Evolutionary conservation across 2,797 vertebrate species (phyloP), one percentile per base, ranked within the genome.

Genomic region (Knipowitschia caucasica): DNA sequence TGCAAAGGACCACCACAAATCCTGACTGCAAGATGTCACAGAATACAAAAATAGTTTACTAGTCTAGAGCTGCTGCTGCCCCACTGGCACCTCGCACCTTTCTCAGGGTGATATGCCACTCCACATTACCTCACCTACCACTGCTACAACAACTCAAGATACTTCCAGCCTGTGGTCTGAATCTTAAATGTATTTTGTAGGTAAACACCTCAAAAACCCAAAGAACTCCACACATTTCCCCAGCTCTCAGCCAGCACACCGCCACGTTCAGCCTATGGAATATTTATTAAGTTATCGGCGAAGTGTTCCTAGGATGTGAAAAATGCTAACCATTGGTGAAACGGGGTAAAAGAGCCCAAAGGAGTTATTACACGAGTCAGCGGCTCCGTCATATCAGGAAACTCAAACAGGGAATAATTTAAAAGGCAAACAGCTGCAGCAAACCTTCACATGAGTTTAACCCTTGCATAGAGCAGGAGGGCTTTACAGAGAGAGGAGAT

Each of bases 311-410:
- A 25, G 62, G 50, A 69, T 59, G 71, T 77, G 71, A 76, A 80
- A 80, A 83, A 76, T 73, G 73, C 77, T 73, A 68, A 73, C 56
- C 56, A 18, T 30, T 73, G 65, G 53, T 77, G 73, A 77, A 82
- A 74, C 54, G 29, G 73, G 52, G 64, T 59, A 53, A 76, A 65
- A 62, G 58, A 77, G 45, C 72, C 60, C 63, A 73, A 71, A 85
- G 64, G 76, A 78, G 67, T 71, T 82, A 80, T 83, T 80, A 80
- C 73, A 84, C 31, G 59, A 86, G 61, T 83, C 80, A 68, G 71
- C 58, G 26, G 62, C 72, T 81, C 59, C 55, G 72, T 81, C 75
- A 61, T 67, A 75, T 75, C 67, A 64, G 60, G 51, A 67, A 68
- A 53, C 64, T 56, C 36, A 77, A 81, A 83, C 64, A 31, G 62